Conservation (phyloP, 2,113 vertebrate species). For the Gadus chalcogrammus region DNA sequence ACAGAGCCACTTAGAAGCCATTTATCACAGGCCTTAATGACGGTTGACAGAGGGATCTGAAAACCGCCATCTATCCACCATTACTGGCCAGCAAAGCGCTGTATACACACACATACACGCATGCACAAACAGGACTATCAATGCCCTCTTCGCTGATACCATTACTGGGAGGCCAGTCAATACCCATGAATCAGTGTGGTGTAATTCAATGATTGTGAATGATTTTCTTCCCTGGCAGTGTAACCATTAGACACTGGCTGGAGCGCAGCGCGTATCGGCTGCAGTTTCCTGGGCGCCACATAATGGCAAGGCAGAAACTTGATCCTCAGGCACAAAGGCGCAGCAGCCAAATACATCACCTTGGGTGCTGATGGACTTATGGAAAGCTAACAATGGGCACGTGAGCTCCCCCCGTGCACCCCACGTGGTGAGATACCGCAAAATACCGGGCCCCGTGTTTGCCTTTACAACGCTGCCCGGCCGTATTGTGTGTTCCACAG, state of each 20-base stretch:
- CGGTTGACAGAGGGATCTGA: constrained; percentile 39
- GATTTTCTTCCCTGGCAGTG: constrained; percentile 69
- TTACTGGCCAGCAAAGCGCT: constrained; percentile 42
- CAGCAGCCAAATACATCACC: constrained; percentile 58
- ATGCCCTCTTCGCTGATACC: constrained; percentile 58
- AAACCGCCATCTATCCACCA: constrained; percentile 36
- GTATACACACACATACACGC: constrained; percentile 30
- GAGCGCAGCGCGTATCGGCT: constrained; percentile 51
- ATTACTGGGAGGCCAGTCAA: constrained; percentile 60
- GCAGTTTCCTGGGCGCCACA: constrained; percentile 72
- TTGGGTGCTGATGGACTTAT: constrained; percentile 40
- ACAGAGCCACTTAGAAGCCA: constrained; percentile 59
- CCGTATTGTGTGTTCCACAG: too few species aligned
- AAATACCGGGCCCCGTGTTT: not conserved
- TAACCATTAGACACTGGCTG: constrained; percentile 75
- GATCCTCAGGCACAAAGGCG: constrained; percentile 57
- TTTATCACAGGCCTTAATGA: constrained; percentile 57
- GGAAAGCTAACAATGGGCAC: constrained; percentile 46
- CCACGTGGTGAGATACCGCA: constrained; percentile 7
- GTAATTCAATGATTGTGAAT: constrained; percentile 76
- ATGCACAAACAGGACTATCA: constrained; percentile 50
- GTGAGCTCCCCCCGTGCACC: constrained; percentile 32
- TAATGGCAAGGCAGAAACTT: constrained; percentile 68
- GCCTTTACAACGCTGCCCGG: too few species aligned
- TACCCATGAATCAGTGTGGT: constrained; percentile 70